Conservation (phyloP, 2,888 invertebrate genomes). For the Creontiades dilutus region DNA sequence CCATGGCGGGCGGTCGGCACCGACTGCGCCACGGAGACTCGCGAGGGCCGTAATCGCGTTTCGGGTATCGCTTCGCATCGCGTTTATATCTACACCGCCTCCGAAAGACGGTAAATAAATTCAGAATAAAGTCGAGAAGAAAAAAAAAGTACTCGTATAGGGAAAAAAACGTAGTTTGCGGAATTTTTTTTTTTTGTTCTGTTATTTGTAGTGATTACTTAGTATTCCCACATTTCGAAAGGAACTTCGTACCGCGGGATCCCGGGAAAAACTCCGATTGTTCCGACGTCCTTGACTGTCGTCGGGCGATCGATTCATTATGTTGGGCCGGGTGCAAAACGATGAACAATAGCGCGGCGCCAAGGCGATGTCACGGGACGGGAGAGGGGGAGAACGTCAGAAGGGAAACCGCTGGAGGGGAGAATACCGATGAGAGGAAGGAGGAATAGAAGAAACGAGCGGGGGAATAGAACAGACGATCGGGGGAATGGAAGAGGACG, state of each 20-base stretch:
- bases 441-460: background rate
- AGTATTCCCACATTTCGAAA: background rate
- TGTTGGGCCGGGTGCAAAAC: constrained; percentile 1
- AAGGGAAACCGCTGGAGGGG: background rate
- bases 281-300: constrained; percentile 37
- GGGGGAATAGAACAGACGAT: background rate
- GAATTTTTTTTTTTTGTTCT: too few species aligned
- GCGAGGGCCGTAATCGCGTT: constrained; percentile 33
- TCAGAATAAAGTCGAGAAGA: background rate
- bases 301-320: constrained; percentile 41
- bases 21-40: constrained; percentile 9
- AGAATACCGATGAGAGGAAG: background rate
- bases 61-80: background rate
- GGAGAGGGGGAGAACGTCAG: background rate
- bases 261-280: constrained; percentile 3
- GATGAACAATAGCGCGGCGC: constrained; percentile 29
- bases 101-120: background rate
- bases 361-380: background rate
- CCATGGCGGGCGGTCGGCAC: constrained; percentile 13
- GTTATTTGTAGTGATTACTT: too few species aligned
- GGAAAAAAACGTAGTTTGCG: too few species aligned
- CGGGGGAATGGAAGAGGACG: background rate
- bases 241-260: background rate
- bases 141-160: too few species aligned
- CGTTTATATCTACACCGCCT: constrained; percentile 10